phyloP scores from a whole-genome alignment of 2,888 invertebrate species.

The Conomelus anceps region DNA sequence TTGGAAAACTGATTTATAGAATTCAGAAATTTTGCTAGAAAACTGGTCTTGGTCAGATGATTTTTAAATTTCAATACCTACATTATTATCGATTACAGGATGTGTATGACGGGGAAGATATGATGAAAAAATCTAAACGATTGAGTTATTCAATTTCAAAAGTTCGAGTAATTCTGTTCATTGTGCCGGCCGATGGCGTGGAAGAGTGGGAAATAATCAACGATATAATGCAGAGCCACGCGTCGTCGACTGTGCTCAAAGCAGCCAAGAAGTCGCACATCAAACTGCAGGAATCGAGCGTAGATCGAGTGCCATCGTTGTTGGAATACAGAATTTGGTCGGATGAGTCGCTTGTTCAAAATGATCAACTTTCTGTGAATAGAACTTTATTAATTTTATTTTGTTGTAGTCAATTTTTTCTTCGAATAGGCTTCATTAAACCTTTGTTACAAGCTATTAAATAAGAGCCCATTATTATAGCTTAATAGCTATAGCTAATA shows the following conservation, averaged over 20 bases:
- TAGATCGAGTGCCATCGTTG: background rate
- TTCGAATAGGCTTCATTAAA: too few species aligned
- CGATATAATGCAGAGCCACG: background rate
- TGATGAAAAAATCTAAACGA: background rate
- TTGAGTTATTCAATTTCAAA: background rate
- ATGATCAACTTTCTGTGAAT: too few species aligned
- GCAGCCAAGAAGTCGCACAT: background rate
- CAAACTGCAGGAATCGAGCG: background rate
- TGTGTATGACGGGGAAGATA: background rate
- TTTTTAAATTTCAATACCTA: too few species aligned
- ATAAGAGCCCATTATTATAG: too few species aligned
- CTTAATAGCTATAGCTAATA: too few species aligned
- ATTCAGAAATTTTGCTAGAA: too few species aligned
- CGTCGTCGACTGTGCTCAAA: background rate
- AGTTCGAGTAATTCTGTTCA: background rate
- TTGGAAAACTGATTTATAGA: too few species aligned
- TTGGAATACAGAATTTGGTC: background rate
- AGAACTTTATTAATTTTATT: too few species aligned
- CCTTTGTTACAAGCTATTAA: too few species aligned
- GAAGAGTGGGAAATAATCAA: background rate
- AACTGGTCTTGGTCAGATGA: too few species aligned
- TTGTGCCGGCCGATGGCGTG: background rate
- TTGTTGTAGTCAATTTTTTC: too few species aligned
- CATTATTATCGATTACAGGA: too few species aligned
- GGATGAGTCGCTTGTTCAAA: background rate